Evolutionary conservation across 1,140 invertebrate species (phyloP), one percentile per base, ranked within the genome.

Genomic region (Stegodyphus dumicola): DNA sequence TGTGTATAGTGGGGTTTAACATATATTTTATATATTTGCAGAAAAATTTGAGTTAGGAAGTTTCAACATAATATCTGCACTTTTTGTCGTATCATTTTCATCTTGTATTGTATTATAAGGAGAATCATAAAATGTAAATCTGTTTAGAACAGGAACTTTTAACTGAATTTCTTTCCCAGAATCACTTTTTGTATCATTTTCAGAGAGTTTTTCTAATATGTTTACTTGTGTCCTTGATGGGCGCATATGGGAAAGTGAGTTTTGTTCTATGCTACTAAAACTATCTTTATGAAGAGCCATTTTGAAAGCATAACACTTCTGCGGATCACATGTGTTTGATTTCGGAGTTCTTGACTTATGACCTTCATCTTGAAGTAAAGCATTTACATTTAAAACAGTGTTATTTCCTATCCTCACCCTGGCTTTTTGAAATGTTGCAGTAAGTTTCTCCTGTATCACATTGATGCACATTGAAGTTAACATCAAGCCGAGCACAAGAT

Each of bases 401-500:
- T 71, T 78, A 52, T 66, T 65, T 5, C 84, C 87, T n/a, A 87
- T 87, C 53, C 74, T 74, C 11, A 87, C 83, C 52, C 74, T 76
- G 11, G 84, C 87, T 71, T 87, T 87, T 54, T 87, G 87, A 64
- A 87, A 87, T 13, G 87, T 87, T 18, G 77, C 87, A 10, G 77
- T 86, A 18, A 87, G 11, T 76, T 87, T 87, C 71, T 92, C 91
- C 88, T 92, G 91, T 89, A 93, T 92, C n/a, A 93, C 87, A 74
- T 98, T 97, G 88, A 98, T 98, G 88, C 98, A 97, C 87, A 97
- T 99, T 2, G 96, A 96, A 3, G 97, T 97, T 67, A 99, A 90
- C 4, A 97, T 96, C 90, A 99, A 92, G 6, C 98, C 98, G 81
- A 99, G 94, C 77, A 99, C 92, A 88, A 99, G 96, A 91, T 98